phyloP scores from a whole-genome alignment of 2,797 vertebrate species.

The Cyprinella venusta region DNA sequence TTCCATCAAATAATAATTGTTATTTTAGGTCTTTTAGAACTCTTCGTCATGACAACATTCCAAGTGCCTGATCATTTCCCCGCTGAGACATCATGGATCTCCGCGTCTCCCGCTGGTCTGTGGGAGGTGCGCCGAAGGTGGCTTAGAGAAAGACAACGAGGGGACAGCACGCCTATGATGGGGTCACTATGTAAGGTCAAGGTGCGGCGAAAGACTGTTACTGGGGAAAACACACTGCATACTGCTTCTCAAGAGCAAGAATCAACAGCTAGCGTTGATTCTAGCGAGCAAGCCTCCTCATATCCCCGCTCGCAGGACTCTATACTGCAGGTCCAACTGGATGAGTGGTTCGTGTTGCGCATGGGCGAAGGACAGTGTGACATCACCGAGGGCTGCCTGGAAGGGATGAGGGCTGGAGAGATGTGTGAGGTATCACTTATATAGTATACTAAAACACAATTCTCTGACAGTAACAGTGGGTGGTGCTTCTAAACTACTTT shows the following conservation, averaged over 20 bases:
- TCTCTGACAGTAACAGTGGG: no score
- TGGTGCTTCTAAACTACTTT: no score
- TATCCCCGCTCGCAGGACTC: conserved; percentile 65
- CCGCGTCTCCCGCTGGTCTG: conserved; percentile 74
- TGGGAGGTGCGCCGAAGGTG: conserved; percentile 69
- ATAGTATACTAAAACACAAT: no score
- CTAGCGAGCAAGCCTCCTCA: conserved; percentile 28
- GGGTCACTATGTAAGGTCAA: conserved; percentile 81
- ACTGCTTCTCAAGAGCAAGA: not conserved
- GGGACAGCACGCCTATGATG: conserved; percentile 76
- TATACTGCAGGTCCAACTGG: conserved; percentile 75
- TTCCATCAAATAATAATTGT: not conserved
- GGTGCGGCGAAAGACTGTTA: conserved; percentile 62
- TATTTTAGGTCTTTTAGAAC: not conserved
- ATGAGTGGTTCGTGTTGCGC: conserved; percentile 75
- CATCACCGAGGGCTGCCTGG: conserved; percentile 80
- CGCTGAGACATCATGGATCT: conserved; percentile 70
- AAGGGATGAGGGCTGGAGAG: conserved; percentile 84
- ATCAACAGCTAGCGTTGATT: conserved; percentile 1
- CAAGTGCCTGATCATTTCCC: conserved; percentile 1
- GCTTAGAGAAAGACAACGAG: conserved; percentile 60
- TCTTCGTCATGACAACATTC: conserved; percentile 33
- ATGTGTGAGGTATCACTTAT: conserved; percentile 75
- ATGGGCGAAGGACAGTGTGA: conserved; percentile 85
- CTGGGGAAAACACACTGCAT: conserved; percentile 7